phyloP scores from a whole-genome alignment of 2,113 vertebrate genomes.

The Cyanoliseus patagonus region DNA sequence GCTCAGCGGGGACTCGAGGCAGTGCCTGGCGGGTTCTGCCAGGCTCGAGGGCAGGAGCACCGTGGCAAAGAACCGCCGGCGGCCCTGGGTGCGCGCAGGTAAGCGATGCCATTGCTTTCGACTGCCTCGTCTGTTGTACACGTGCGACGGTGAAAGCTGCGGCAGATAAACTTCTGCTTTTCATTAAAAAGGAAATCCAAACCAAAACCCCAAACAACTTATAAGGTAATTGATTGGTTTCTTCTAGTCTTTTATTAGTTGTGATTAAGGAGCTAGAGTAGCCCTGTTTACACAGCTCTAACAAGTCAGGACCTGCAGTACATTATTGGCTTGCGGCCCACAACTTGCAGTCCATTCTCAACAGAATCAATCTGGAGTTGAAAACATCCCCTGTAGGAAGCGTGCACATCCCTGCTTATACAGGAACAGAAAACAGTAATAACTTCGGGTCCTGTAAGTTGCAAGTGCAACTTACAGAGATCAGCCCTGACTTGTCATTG shows the following conservation, averaged over 20 bases:
- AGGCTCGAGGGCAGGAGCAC: neutral
- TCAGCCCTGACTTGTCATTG: conserved; percentile 61
- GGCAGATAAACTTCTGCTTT: conserved; percentile 51
- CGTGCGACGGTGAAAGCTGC: neutral
- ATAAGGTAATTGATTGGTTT: conserved; percentile 71
- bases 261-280: conserved; percentile 63
- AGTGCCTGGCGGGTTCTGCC: neutral
- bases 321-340: conserved; percentile 71
- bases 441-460: conserved; percentile 60
- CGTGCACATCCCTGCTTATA: conserved; percentile 13
- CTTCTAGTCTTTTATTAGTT: conserved; percentile 72
- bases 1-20: neutral
- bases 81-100: neutral
- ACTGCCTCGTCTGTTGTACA: neutral
- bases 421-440: conserved; percentile 52
- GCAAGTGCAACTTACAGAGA: conserved; percentile 61
- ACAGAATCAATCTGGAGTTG: conserved; percentile 73
- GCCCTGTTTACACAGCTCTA: conserved; percentile 74
- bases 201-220: conserved; percentile 2
- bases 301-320: conserved; percentile 75
- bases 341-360: conserved; percentile 59
- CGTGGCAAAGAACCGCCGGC: neutral
- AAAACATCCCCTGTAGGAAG: conserved; percentile 71
- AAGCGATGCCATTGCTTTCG: neutral
- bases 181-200: conserved; percentile 18